Base-by-base conservation (phyloP, 1,140 invertebrate genomes). In the Andrena cerasifolii region DNA sequence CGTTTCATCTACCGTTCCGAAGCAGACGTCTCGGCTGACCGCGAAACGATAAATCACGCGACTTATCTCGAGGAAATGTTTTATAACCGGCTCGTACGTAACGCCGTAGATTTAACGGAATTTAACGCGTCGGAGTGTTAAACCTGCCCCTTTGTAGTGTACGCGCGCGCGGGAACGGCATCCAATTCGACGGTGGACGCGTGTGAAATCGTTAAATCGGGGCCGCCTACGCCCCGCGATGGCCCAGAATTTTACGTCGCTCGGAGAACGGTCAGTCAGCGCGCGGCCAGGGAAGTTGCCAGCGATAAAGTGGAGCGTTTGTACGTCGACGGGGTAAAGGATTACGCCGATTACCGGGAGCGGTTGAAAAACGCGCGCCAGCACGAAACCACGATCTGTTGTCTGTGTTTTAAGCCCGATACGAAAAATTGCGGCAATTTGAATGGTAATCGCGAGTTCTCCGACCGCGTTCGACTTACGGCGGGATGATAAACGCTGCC, bases 291-390 rank as follows among this genome's bases (percentile, higher is more conserved):
- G 16, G 78, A 58, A 80, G 45, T 43, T 45, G 73, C n/a, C 10
- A 24, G 49, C 81, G 83, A 84, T 84, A 84, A 80, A 78, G 33
- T 49, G 67, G 31, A 54, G 49, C 49, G 28, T 78, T 65, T 73
- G 47, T 61, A 84, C 83, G 73, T 84, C 28, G 63, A 16, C 51
- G 33, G 14, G 73, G 67, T 85, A 85, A 85, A 84, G 73, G 72
- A 85, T 84, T 59, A 72, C 28, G 73, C 36, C 82, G 78, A 85
- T 85, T 84, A 85, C 28, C 45, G 47, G 56, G 43, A 33, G 24
- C 36, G 61, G 70, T 16, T 67, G 31, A 62, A 53, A 66, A 75
- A 72, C 77, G 33, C 26, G n/a, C 31, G 43, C 53, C 26, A 31
- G 31, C 70, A 74, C 61, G 77, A 49, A 74, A 59, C 61, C 56